A percentile compares a stretch with the other conserved stretches of the same genome.
phyloP scores from a whole-genome alignment of 2,888 invertebrate genomes.

The Anarsia innoxiella region DNA sequence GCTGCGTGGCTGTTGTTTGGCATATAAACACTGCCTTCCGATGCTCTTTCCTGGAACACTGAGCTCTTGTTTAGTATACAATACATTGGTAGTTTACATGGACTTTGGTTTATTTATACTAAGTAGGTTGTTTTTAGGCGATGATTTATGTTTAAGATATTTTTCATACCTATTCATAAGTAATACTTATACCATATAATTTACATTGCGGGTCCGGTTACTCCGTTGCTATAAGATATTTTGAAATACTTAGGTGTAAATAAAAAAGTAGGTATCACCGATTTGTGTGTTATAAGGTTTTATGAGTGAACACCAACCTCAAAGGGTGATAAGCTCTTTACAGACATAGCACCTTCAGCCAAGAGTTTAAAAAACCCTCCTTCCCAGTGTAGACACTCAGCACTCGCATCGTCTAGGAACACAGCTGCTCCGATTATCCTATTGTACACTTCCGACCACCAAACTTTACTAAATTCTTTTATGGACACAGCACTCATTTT shows the following conservation, averaged over 20 bases:
- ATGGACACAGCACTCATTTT: slow-evolving; percentile 26
- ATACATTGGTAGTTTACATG: too few relatives aligned
- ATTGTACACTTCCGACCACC: slow-evolving; percentile 77
- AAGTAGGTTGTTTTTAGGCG: too few relatives aligned
- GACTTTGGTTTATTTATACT: too few relatives aligned
- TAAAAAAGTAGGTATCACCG: too few relatives aligned
- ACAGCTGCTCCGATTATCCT: slow-evolving; percentile 78
- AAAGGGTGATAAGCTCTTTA: slow-evolving; percentile 79
- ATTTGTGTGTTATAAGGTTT: too few relatives aligned
- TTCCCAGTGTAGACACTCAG: slow-evolving; percentile 82
- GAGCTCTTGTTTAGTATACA: slow-evolving; percentile 2
- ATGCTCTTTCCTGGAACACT: slow-evolving; percentile 49
- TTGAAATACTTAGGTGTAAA: too few relatives aligned
- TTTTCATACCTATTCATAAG: too few relatives aligned
- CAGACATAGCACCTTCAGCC: slow-evolving; percentile 76
- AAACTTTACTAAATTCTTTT: slow-evolving; percentile 64
- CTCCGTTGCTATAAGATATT: too few relatives aligned
- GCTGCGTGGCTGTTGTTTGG: slow-evolving; percentile 69
- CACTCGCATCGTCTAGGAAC: slow-evolving; percentile 77
- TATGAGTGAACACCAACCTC: slow-evolving; percentile 62
- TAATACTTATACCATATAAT: too few relatives aligned
- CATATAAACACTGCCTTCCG: slow-evolving; percentile 74
- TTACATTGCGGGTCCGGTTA: too few relatives aligned
- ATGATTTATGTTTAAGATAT: too few relatives aligned
- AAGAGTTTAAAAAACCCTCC: slow-evolving; percentile 77